Evolutionary conservation across 2,113 vertebrate genomes (phyloP).

Genomic region (Ciconia boyciana): DNA sequence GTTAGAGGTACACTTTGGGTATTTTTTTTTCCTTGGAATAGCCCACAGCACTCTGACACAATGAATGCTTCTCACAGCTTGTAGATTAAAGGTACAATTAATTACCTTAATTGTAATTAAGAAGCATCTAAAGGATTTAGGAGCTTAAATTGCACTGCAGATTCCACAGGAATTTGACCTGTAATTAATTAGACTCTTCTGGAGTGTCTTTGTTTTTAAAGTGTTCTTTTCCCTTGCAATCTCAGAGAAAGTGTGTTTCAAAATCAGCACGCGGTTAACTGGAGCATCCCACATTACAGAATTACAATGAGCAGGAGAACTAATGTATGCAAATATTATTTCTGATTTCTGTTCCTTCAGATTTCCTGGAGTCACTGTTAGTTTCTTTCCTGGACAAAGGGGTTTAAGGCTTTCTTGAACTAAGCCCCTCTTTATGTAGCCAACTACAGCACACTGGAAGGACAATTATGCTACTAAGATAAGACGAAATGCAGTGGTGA

Average conservation of each 20-base stretch:
- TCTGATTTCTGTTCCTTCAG: background rate
- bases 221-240: background rate
- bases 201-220: background rate
- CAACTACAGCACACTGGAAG: background rate
- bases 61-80: background rate
- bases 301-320: background rate
- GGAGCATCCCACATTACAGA: background rate
- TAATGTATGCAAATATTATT: background rate
- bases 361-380: background rate
- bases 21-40: background rate
- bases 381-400: background rate
- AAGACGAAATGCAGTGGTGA: slow-evolving; percentile 12
- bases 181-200: background rate
- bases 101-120: background rate
- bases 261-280: background rate
- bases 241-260: background rate
- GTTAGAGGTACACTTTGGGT: background rate
- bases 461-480: background rate
- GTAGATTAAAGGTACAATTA: background rate
- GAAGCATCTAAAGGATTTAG: background rate
- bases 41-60: background rate
- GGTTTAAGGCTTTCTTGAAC: slow-evolving; percentile 11
- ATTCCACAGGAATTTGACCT: background rate
- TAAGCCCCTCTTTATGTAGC: background rate
- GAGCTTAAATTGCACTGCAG: background rate